A percentile compares a stretch with the other conserved stretches of the same genome.
These are phyloP conservation scores for Orientallactaga bullata DNA, from an alignment of 2,113 vertebrate species.

Conservation along the genomic window DNA sequence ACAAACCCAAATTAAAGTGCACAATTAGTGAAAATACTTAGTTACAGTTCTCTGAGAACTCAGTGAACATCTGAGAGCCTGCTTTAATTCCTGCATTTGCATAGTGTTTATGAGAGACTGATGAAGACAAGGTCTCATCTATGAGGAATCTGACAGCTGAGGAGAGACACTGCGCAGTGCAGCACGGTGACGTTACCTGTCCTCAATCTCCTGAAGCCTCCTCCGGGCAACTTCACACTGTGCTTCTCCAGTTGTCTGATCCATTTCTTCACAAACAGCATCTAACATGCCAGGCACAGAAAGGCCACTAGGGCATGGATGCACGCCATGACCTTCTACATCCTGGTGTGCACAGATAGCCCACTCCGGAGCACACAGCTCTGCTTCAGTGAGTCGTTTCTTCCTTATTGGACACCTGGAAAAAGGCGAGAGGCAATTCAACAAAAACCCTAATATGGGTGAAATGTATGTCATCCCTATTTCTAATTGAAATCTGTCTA, in stretches of 20 bases:
- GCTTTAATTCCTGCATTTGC: background rate
- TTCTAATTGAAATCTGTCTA: background rate
- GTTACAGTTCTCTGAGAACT: background rate
- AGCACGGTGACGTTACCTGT: slow-evolving; percentile 82
- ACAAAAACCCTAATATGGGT: slow-evolving; percentile 48
- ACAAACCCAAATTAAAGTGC: slow-evolving; percentile 38
- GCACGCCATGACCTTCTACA: slow-evolving; percentile 83
- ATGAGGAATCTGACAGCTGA: background rate
- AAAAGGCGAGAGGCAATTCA: slow-evolving; percentile 63
- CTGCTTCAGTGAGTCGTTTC: slow-evolving; percentile 86
- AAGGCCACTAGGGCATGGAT: slow-evolving; percentile 79
- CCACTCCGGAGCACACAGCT: slow-evolving; percentile 84
- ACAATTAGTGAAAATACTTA: slow-evolving; percentile 12
- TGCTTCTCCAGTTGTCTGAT: slow-evolving; percentile 87
- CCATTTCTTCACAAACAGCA: slow-evolving; percentile 88
- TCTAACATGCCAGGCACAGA: slow-evolving; percentile 83
- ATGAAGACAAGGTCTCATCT: background rate
- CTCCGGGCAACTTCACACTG: slow-evolving; percentile 88
- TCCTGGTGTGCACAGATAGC: slow-evolving; percentile 85
- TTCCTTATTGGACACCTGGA: slow-evolving; percentile 87
- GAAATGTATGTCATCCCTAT: slow-evolving; percentile 42
- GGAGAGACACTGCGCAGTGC: background rate
- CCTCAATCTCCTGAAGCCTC: slow-evolving; percentile 89
- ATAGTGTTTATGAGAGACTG: background rate
- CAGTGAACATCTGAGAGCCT: background rate